These are phyloP conservation scores for Cyanoramphus novaezelandiae DNA, from an alignment of 2,113 vertebrate genomes.

Conservation along the genomic window DNA sequence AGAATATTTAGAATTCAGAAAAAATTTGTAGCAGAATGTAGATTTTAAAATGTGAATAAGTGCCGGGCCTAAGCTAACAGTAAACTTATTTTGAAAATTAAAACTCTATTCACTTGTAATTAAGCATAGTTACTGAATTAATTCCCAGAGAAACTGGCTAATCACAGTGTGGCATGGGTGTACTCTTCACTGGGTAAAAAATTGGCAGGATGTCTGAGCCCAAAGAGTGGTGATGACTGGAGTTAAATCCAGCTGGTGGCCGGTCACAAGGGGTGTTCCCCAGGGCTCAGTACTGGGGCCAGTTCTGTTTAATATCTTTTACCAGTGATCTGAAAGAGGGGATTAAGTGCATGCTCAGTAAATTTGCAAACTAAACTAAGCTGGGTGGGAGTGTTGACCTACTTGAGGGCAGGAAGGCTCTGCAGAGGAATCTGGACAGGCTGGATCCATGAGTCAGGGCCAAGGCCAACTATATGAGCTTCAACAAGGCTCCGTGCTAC, in stretches of 20 bases:
- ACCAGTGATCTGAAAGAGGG: not conserved
- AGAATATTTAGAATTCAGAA: not conserved
- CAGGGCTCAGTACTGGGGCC: not conserved
- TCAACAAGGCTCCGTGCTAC: rapidly evolving
- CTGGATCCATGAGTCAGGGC: not conserved
- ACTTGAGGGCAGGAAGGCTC: not conserved
- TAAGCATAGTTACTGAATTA: not conserved
- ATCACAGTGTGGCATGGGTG: not conserved
- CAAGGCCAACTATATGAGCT: not conserved
- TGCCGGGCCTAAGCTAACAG: not conserved
- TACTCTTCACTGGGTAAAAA: not conserved
- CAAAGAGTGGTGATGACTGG: not conserved
- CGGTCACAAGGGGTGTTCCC: too few species aligned
- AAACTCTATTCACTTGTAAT: not conserved
- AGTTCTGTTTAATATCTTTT: not conserved
- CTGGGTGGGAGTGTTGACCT: not conserved
- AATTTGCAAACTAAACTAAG: not conserved
- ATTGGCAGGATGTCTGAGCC: not conserved
- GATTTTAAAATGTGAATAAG: not conserved
- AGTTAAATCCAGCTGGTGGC: not conserved
- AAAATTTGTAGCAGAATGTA: not conserved
- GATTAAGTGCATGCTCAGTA: not conserved
- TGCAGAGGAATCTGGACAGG: not conserved
- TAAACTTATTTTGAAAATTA: not conserved
- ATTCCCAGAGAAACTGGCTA: not conserved